Percentiles rank a stretch among this genome's conserved stretches.
phyloP scores from a whole-genome alignment of 2,113 vertebrate genomes.

The Neolamprologus fasciatus region DNA sequence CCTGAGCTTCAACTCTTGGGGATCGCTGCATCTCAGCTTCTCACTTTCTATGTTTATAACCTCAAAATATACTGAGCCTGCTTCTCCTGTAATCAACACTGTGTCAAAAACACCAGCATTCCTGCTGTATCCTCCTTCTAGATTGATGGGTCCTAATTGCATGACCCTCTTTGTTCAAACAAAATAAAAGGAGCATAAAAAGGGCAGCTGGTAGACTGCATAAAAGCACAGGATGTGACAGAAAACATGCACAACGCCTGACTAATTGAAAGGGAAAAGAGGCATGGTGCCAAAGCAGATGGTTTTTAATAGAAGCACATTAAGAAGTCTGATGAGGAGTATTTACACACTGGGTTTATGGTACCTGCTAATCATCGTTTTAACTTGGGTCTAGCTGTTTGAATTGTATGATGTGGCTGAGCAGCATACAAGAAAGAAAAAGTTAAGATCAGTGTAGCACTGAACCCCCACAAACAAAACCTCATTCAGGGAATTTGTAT shows the following conservation, averaged over 20 bases:
- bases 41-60: not conserved
- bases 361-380: not conserved
- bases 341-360: not conserved
- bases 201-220: not conserved
- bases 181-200: not conserved
- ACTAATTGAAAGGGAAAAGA: not conserved
- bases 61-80: not conserved
- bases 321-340: not conserved
- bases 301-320: not conserved
- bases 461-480: not conserved
- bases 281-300: not conserved
- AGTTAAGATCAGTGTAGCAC: not conserved
- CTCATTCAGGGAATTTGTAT: not conserved
- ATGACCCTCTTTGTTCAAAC: constrained; percentile 1
- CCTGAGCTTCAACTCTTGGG: no score
- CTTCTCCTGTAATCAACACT: not conserved
- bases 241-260: not conserved
- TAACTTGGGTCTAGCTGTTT: not conserved
- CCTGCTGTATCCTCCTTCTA: not conserved
- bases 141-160: not conserved
- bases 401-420: not conserved
- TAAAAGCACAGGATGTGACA: constrained; percentile 4
- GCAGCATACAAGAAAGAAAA: not conserved
- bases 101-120: not conserved
- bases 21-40: not conserved